Base-by-base conservation (phyloP, 2,797 vertebrate species). In the Gadopsis marmoratus region DNA sequence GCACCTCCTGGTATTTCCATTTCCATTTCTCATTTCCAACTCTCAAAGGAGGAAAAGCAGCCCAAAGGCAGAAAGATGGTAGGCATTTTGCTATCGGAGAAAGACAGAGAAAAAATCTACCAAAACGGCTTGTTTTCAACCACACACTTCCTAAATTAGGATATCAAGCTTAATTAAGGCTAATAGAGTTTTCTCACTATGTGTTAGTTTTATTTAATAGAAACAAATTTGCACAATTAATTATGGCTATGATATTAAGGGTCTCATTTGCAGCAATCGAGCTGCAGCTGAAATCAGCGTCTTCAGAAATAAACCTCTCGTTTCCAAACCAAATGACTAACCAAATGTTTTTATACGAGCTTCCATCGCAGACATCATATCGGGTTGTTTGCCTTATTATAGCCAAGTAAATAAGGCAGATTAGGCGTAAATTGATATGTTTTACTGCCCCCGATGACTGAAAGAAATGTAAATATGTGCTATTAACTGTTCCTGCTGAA, bases 201-300 rank as follows among this genome's bases (percentile, higher is more conserved):
- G 97, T 97, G 97, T 98, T 99, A 98, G 98, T 99, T 99, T 99
- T 98, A 99, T 98, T 99, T 99, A 99, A 99, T 99, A 97, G 97
- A 98, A 98, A 98, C 97, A 99, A 99, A 99, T 99, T 97, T 97
- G 96, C 96, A 96, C 97, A 99, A 99, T 99, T 99, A 99, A 99
- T 99, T 99, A 99, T 96, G 96, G 96, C 96, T 96, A 94, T 95
- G 97, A 97, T 97, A 98, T 98, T 97, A 96, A 97, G 97, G 97
- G 97, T 95, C 97, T 97, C 96, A 96, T 98, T 97, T 97, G 96
- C 96, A 96, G 96, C 83, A 56, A 73, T 86, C 67, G 79, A 82
- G 80, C 83, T 71, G 82, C 81, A 75, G 83, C 77, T 58, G 79
- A 74, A 83, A 91, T 71, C 79, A 74, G 53, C 76, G 76, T 91